phyloP scores from a whole-genome alignment of 2,113 vertebrate species.

The Clarias batrachus region DNA sequence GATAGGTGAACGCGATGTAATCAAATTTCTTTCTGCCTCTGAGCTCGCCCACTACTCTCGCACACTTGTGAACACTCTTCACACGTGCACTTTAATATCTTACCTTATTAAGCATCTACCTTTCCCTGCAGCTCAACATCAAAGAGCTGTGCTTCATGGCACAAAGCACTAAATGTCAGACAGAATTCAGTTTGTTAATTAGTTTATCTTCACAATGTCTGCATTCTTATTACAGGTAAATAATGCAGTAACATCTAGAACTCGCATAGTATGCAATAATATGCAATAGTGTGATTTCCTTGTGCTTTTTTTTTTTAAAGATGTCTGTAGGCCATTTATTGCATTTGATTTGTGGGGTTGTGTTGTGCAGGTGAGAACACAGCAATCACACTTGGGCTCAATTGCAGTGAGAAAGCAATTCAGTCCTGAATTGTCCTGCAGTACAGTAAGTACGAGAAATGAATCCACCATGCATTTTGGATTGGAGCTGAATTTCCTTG shows the following conservation, averaged over 20 bases:
- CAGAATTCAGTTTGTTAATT: conserved; percentile 5
- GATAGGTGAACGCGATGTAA: conserved; percentile 69
- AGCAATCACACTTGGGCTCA: neutral
- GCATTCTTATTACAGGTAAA: conserved; percentile 4
- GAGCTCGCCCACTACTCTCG: conserved; percentile 47
- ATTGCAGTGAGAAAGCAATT: neutral
- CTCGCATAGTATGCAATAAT: no score
- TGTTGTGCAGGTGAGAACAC: neutral
- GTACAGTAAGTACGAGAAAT: neutral
- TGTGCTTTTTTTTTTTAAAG: neutral
- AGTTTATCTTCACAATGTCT: conserved; percentile 14
- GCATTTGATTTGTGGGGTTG: neutral
- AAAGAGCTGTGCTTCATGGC: conserved; percentile 32
- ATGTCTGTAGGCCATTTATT: neutral
- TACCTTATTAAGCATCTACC: conserved; percentile 46
- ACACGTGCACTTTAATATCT: conserved; percentile 53
- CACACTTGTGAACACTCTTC: conserved; percentile 42
- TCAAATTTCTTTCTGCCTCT: conserved; percentile 68
- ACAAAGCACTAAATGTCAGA: conserved; percentile 27
- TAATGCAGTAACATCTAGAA: neutral
- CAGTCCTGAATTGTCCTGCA: neutral
- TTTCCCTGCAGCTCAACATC: conserved; percentile 30
- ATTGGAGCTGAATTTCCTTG: neutral
- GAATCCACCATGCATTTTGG: neutral
- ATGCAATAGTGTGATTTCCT: neutral